These are phyloP conservation scores for Fulmarus glacialis DNA, from an alignment of 2,113 vertebrate genomes.

Conservation along the genomic window DNA sequence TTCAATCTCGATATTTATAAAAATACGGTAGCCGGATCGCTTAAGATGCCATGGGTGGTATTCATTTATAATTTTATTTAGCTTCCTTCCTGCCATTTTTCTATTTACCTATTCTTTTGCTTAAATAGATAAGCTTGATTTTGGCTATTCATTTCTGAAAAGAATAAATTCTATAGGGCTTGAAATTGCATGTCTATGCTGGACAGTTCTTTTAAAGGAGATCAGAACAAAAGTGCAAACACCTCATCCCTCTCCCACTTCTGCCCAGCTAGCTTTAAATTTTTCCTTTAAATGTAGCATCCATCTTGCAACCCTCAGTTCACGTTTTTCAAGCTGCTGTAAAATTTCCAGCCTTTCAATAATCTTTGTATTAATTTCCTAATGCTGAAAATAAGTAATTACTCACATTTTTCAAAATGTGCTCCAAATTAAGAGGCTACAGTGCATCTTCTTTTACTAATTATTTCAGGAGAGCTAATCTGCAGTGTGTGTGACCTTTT, in stretches of 20 bases:
- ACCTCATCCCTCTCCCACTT: neutral
- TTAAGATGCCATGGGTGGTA: neutral
- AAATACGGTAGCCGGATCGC: neutral
- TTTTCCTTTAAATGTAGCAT: neutral
- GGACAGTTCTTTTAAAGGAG: neutral
- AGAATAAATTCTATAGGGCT: neutral
- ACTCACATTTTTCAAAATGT: conserved; percentile 48
- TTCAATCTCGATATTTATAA: neutral
- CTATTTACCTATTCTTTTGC: neutral
- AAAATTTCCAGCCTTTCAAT: conserved; percentile 22
- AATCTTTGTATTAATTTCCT: conserved; percentile 57
- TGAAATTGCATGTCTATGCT: fast-evolving
- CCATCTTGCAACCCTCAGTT: neutral
- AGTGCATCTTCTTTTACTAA: conserved; percentile 29
- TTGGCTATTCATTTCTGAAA: neutral
- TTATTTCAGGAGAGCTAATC: conserved; percentile 51
- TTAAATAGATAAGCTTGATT: neutral
- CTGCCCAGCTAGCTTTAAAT: neutral
- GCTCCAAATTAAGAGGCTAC: conserved; percentile 34
- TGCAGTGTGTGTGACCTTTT: conserved; percentile 48
- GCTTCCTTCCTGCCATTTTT: neutral
- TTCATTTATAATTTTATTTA: neutral
- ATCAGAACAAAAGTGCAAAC: neutral
- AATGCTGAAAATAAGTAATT: conserved; percentile 48
- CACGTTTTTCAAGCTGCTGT: neutral